Conservation (phyloP, 2,888 invertebrate genomes). For the Cactoblastis cactorum region DNA sequence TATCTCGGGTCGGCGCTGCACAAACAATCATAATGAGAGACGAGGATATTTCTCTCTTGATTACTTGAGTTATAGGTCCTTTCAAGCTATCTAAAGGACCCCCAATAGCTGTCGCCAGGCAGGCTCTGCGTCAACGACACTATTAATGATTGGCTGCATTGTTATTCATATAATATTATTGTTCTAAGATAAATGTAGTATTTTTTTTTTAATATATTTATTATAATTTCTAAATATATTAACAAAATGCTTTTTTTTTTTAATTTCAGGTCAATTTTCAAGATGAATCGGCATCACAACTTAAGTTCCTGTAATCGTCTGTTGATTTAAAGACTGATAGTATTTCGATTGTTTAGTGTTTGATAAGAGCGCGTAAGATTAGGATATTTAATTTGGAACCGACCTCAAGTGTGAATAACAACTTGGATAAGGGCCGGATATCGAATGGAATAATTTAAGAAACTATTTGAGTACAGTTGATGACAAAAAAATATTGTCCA, state of each 20-base stretch:
- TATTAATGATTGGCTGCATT: too few relatives aligned
- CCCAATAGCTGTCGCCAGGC: slow-evolving; percentile 23
- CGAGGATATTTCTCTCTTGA: slow-evolving; percentile 44
- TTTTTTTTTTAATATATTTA: neutral
- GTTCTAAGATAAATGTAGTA: neutral
- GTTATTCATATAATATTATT: too few relatives aligned
- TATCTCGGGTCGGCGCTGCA: slow-evolving; percentile 63
- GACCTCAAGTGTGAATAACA: neutral
- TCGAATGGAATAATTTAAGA: neutral
- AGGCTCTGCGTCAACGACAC: slow-evolving; percentile 5
- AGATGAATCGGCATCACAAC: slow-evolving; percentile 30
- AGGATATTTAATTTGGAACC: slow-evolving; percentile 29
- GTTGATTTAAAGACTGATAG: slow-evolving; percentile 67
- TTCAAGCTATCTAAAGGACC: slow-evolving; percentile 23
- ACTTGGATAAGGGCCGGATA: slow-evolving; percentile 15
- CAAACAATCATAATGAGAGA: slow-evolving; percentile 52
- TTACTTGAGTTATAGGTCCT: slow-evolving; percentile 51
- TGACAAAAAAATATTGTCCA: neutral
- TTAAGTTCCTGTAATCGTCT: slow-evolving; percentile 46
- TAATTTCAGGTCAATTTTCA: slow-evolving; percentile 46
- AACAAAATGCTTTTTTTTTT: slow-evolving; percentile 23
- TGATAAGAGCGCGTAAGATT: slow-evolving; percentile 43
- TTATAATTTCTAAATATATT: neutral
- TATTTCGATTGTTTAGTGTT: slow-evolving; percentile 51
- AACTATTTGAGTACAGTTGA: neutral